Evolutionary conservation across 2,113 vertebrate species (phyloP), one percentile per base, ranked within the genome.

Genomic region (Myiopsitta monachus): DNA sequence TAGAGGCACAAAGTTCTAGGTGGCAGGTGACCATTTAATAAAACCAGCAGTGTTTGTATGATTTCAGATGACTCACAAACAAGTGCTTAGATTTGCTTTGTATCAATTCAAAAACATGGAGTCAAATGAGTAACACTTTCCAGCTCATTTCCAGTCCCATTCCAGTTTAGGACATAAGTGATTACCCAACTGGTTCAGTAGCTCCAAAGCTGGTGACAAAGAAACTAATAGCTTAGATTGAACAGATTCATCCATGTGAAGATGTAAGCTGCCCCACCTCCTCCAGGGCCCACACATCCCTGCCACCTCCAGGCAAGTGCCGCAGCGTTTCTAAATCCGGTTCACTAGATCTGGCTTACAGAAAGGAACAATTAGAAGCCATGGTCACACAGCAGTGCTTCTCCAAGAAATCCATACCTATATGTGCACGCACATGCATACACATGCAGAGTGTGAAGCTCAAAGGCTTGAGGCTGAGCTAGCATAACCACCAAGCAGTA

Each of bases 391-490:
- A 51, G 44, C 22, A 54, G 43, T 41, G 6, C n/a, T 82, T 57
- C 46, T 64, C 52, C 55, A 52, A 75, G 31, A 75, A 75, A 63
- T 17, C 24, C 46, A 22, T 14, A 23, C 36, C 27, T 52, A 3
- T 19, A 23, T 0, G 1, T 1, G 3, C 23, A 16, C 1, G 0
- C 11, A 18, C 23, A 31, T 3, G 9, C 46, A 38, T 13, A 17
- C 10, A 33, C 38, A 39, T 22, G 11, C 9, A 9, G 1, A 41
- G 27, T 0, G 14, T 7, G 18, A 92, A 36, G 24, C 59, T 49
- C 44, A 15, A 66, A 77, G 72, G 44, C 43, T n/a, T 3, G 24
- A 83, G 30, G 63, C 43, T 76, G 52, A 83, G 68, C 27, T n/a
- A 33, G 38, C 30, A 10, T 12, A 38, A 76, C 4, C 51, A 15